A percentile compares a stretch with the other conserved stretches of the same genome.
Conservation (phyloP, 64 coral and sea anemone genomes). For the Montipora efflorescens region DNA sequence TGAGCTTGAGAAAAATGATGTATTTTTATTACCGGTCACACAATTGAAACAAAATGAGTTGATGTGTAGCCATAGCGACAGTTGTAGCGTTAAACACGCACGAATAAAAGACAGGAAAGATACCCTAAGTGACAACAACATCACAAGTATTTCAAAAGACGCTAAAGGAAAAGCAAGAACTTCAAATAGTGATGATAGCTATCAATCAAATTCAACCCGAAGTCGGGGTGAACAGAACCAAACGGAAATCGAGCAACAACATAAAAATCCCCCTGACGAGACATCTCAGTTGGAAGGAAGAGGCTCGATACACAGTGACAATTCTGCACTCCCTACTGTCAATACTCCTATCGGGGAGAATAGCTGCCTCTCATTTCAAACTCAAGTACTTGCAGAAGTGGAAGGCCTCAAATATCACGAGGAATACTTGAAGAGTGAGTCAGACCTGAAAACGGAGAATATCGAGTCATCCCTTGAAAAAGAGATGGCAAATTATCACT, state of each 20-base stretch:
- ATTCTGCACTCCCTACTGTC: not conserved
- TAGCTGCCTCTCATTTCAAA: not conserved
- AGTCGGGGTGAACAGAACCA: not conserved
- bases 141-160: not conserved
- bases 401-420: not conserved
- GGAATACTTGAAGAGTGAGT: not conserved
- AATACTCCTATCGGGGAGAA: not conserved
- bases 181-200: not conserved
- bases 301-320: not conserved
- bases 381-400: not conserved
- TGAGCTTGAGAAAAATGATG: conserved; percentile 43
- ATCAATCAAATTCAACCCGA: not conserved
- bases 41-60: conserved; percentile 23
- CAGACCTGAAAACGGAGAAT: not conserved
- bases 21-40: not conserved
- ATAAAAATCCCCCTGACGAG: not conserved
- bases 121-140: not conserved
- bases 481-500: not conserved
- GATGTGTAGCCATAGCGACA: not conserved
- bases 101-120: not conserved
- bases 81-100: not conserved
- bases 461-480: not conserved
- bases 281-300: not conserved
- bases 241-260: not conserved
- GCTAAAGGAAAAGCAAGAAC: not conserved